Evolutionary conservation across 2,888 invertebrate species (phyloP).

Genomic region (Lycophotia porphyrea): DNA sequence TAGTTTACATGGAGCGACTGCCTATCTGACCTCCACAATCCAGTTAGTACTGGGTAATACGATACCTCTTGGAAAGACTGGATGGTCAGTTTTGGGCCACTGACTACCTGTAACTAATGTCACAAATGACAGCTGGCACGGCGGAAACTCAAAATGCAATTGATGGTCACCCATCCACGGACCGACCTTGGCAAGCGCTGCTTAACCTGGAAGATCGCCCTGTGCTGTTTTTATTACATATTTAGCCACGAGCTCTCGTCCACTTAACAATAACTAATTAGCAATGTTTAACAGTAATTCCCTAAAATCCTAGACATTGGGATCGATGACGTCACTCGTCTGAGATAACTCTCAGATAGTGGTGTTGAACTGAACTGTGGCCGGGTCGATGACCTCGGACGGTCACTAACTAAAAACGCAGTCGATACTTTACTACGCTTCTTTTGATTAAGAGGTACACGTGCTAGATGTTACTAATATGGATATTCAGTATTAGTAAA

Average conservation of each 20-base stretch:
- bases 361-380: slow-evolving; percentile 53
- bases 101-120: background rate
- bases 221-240: background rate
- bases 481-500: background rate
- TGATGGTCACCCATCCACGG: background rate
- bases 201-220: background rate
- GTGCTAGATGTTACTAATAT: slow-evolving; percentile 13
- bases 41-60: background rate
- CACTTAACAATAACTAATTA: background rate
- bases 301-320: slow-evolving; percentile 56
- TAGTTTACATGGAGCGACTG: background rate
- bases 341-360: slow-evolving; percentile 57
- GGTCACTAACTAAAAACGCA: slow-evolving; percentile 60
- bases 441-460: slow-evolving; percentile 37
- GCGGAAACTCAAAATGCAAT: background rate
- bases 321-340: slow-evolving; percentile 62
- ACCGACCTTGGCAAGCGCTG: no score
- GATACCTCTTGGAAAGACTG: background rate
- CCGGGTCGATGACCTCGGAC: slow-evolving; percentile 46
- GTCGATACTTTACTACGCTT: slow-evolving; percentile 40
- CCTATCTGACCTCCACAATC: background rate
- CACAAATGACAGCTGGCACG: background rate
- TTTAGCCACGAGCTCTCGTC: background rate
- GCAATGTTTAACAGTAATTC: slow-evolving; percentile 27
- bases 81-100: background rate